Conservation (phyloP, 2,888 invertebrate species). For the Clitarchus hookeri region DNA sequence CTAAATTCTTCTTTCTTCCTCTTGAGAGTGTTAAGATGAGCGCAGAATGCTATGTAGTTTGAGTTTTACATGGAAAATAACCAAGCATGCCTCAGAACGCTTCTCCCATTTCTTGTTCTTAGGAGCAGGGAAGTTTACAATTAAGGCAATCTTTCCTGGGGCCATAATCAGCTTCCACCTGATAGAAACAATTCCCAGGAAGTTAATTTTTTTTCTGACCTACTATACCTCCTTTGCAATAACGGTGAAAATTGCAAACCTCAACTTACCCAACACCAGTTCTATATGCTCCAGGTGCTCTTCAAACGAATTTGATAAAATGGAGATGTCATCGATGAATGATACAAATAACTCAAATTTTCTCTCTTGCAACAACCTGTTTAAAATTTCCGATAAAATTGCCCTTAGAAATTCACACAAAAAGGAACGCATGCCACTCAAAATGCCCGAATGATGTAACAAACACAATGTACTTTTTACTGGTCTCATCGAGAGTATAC, state of each 20-base stretch:
- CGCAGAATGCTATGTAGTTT: not conserved
- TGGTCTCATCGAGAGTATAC: not conserved
- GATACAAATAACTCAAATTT: not conserved
- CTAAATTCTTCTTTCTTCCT: not conserved
- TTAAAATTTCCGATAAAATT: not conserved
- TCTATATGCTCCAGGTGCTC: not conserved
- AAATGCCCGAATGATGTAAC: no score
- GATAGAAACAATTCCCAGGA: not conserved
- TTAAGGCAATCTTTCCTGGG: not conserved
- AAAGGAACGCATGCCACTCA: no score
- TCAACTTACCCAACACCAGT: not conserved
- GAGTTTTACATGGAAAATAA: not conserved
- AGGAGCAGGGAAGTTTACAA: not conserved
- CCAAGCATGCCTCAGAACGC: not conserved
- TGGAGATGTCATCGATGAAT: not conserved
- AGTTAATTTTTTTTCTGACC: not conserved
- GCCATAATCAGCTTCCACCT: not conserved
- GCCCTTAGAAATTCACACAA: no score
- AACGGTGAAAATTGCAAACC: not conserved
- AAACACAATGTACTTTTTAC: not conserved
- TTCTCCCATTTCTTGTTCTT: not conserved
- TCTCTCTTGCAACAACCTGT: not conserved
- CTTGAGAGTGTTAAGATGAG: not conserved
- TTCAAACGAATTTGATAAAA: not conserved
- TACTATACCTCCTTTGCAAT: not conserved